Base-by-base conservation (phyloP, 92 coral and sea anemone species). In the Zoanthus solanderi region DNA sequence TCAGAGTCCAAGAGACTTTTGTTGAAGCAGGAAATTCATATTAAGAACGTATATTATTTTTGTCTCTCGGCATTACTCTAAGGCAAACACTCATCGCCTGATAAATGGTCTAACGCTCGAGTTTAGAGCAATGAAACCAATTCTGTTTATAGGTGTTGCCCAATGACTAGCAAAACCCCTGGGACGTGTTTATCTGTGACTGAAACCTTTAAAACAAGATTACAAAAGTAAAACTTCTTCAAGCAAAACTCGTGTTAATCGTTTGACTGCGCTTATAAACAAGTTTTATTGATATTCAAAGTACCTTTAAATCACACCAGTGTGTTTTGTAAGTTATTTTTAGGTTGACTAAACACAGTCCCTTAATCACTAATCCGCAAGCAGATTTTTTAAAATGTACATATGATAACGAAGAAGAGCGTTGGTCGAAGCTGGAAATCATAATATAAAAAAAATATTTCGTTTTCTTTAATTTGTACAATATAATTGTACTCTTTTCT, bases 111-210 rank as follows among this genome's bases (percentile, higher is more conserved):
- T 29, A 6, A 61, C 11, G 18, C 45, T 77, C 15, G 66, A 45
- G 17, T 57, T 44, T 28, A 14, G n/a, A 65, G 67, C 52, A 81
- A 81, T 81, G 29, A 58, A 80, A 44, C 67, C 46, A 45, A 13
- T 57, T 78, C 32, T 46, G 84, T 37, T 78, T 37, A 61, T 42
- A 50, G 12, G 72, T 15, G 37, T 80, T 45, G 46, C 44, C 44
- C 67, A 66, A 56, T 57, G 37, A 79, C 72, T 32, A 67, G 6
- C 52, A 46, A 18, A 63, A 65, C 71, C 83, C 83, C 50, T 1
- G 83, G 83, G 83, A 78, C 31, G 29, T 10, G 60, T 44, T 42
- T 0, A 34, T 23, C 73, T 45, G 85, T 18, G 75, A 65, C 18
- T 10, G 60, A 10, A 28, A 44, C 63, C 73, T 18, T 34, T 67